Evolutionary conservation across 1,140 invertebrate genomes (phyloP), one percentile per base, ranked within the genome.

Genomic region (Acromyrmex echinatior): DNA sequence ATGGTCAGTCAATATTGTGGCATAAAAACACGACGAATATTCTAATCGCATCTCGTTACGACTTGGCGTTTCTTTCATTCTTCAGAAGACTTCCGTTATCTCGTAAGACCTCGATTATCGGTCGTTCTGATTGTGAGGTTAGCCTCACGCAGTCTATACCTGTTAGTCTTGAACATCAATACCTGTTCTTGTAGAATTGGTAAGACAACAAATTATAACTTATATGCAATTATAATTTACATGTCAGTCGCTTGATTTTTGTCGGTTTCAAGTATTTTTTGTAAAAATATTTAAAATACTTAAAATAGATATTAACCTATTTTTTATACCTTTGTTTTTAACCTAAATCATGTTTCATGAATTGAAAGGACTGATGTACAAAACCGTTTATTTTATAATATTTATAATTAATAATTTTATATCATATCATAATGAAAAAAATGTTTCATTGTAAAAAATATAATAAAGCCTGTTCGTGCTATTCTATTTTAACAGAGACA

Each of bases 31-130:
- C 9, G 45, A 68, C 58, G 82, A 81, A 74, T 84, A 76, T 74
- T 74, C 86, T 90, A 86, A 86, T 86, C 74, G 35, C 60, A 49
- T 79, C 82, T 68, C 74, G 62, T 79, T 86, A 78, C 74, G 14
- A 28, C 74, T 79, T 39, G 45, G 10, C 16, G 51, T 53, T 16
- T 35, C 62, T 31, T 16, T 16, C 82, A 49, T 60, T 35, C 16
- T 31, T 62, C 3, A 16, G 39, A 16, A 45, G 25, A 31, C 16
- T 25, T 45, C 60, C 73, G 62, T 63, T 60, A 65, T 21, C 21
- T 21, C 21, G 21, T 21, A 21, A 21, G 21, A 21, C 82, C 25
- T 60, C 25, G 60, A 68, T 45, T 35, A 35, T 4, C 73, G n/a
- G 21, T 74, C 80, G 56, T 62, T 84, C 31, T 58, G 45, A 45